Evolutionary conservation across 2,888 invertebrate species (phyloP).

Genomic region (Scotopteryx bipunctaria): DNA sequence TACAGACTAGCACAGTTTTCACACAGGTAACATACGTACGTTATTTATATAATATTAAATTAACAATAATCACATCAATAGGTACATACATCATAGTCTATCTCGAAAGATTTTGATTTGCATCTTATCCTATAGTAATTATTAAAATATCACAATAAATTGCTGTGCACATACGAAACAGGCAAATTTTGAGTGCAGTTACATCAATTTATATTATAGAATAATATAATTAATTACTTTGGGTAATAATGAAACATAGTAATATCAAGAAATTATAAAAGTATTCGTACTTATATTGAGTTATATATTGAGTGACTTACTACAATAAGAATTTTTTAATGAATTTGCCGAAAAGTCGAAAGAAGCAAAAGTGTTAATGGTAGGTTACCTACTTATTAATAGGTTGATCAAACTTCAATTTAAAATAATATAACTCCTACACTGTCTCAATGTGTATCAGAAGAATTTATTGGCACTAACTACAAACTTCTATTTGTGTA

Average conservation of each 20-base stretch:
- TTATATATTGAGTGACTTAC: too few relatives aligned
- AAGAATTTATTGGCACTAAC: slow-evolving; percentile 19
- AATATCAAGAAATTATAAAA: slow-evolving; percentile 29
- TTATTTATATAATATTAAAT: slow-evolving; percentile 57
- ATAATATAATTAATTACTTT: slow-evolving; percentile 61
- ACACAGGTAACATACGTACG: slow-evolving; percentile 47
- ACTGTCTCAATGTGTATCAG: background rate
- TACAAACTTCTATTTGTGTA: too few relatives aligned
- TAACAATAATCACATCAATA: slow-evolving; percentile 73
- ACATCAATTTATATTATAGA: slow-evolving; percentile 69
- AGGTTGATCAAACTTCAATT: background rate
- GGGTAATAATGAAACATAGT: slow-evolving; percentile 61
- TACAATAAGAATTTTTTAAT: slow-evolving; percentile 17
- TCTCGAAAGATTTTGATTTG: slow-evolving; percentile 69
- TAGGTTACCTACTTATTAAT: too few relatives aligned
- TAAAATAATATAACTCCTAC: background rate
- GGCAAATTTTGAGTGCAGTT: slow-evolving; percentile 83
- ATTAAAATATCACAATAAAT: slow-evolving; percentile 84
- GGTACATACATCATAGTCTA: slow-evolving; percentile 66
- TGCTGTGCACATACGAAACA: slow-evolving; percentile 83
- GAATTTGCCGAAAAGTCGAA: slow-evolving; percentile 41
- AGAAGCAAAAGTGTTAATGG: background rate
- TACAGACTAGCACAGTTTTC: slow-evolving; percentile 57
- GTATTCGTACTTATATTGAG: slow-evolving; percentile 21
- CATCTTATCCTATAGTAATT: slow-evolving; percentile 79